Percentiles rank a stretch among this genome's conserved stretches.
Evolutionary conservation across 2,113 vertebrate genomes (phyloP).

Genomic region (Grammomys dolichurus): DNA sequence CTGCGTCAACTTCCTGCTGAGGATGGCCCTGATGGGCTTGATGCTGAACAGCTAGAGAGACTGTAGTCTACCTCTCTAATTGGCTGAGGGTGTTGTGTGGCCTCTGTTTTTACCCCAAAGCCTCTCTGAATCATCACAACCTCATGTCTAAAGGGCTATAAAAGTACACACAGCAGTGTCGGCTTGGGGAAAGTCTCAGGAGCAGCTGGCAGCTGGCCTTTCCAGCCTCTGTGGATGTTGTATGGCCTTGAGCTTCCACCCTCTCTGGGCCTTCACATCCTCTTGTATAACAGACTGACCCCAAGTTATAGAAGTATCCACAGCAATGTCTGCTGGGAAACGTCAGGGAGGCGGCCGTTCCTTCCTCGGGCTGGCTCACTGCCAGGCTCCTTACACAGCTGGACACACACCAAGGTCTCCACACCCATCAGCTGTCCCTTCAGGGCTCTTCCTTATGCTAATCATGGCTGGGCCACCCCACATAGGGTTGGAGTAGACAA

Average conservation of each 20-base stretch:
- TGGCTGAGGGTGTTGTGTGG: neutral
- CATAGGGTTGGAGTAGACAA: neutral
- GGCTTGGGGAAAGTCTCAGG: neutral
- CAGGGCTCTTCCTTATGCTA: neutral
- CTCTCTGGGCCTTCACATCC: neutral
- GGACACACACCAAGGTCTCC: neutral
- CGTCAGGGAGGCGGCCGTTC: neutral
- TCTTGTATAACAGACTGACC: neutral
- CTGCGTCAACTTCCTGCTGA: accelerated
- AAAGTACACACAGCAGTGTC: conserved; percentile 24
- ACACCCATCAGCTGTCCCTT: neutral
- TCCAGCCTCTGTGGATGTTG: conserved; percentile 8
- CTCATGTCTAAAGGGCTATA: neutral
- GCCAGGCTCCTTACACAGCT: neutral
- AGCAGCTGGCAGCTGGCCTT: neutral
- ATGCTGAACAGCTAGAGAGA: neutral
- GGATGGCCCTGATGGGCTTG: neutral
- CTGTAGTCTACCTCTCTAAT: accelerated
- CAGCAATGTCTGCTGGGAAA: conserved; percentile 13
- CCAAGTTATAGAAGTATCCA: neutral
- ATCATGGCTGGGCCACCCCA: neutral
- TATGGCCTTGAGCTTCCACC: neutral
- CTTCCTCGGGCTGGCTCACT: neutral
- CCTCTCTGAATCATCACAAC: neutral
- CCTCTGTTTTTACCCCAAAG: neutral